These are phyloP conservation scores for Actenoides lindsayi DNA, from an alignment of 2,113 vertebrate species.

Conservation along the genomic window DNA sequence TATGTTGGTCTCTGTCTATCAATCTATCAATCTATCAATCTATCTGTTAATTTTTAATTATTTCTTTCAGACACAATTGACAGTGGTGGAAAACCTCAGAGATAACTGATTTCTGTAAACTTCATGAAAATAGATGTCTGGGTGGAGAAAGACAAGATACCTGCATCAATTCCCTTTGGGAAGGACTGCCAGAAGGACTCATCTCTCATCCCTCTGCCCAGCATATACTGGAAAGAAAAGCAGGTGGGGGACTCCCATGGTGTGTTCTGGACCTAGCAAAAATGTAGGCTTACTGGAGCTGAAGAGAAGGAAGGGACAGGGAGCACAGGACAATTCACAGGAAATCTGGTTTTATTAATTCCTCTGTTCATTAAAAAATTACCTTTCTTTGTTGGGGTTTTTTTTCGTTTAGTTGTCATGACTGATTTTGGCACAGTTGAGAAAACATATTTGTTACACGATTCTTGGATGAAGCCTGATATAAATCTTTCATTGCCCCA, in stretches of 20 bases:
- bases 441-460: not conserved
- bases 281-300: not conserved
- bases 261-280: not conserved
- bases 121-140: not conserved
- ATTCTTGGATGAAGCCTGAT: not conserved
- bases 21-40: too few relatives aligned
- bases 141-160: not conserved
- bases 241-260: not conserved
- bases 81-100: not conserved
- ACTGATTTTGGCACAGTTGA: not conserved
- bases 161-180: fast-evolving
- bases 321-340: not conserved
- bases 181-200: not conserved
- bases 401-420: not conserved
- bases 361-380: not conserved
- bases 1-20: not conserved
- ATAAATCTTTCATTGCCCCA: not conserved
- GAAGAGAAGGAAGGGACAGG: not conserved
- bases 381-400: too few relatives aligned
- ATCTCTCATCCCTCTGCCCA: not conserved
- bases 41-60: not conserved
- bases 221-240: not conserved
- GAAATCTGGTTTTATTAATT: not conserved
- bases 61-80: not conserved
- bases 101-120: not conserved